Evolutionary conservation across 1,140 invertebrate genomes (phyloP).

Genomic region (Nymphalis io): DNA sequence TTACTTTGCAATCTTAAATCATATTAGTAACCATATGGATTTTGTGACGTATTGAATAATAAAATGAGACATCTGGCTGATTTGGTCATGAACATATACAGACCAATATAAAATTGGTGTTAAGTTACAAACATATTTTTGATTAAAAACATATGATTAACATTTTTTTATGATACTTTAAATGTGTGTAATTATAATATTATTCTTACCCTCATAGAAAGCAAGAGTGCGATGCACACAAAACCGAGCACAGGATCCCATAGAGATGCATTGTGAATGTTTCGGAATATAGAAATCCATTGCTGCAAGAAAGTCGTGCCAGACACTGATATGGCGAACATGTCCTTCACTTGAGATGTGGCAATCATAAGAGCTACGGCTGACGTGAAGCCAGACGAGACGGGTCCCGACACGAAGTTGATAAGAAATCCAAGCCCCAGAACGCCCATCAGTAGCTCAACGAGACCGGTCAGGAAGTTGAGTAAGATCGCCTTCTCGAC

Average conservation of each 20-base stretch:
- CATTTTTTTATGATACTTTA: neutral
- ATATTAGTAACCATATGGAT: too few relatives aligned
- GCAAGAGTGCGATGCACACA: slow-evolving; percentile 86
- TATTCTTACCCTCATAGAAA: slow-evolving; percentile 84
- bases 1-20: neutral
- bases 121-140: neutral
- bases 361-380: slow-evolving; percentile 95
- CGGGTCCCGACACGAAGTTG: slow-evolving; percentile 95
- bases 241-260: slow-evolving; percentile 87
- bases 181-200: neutral
- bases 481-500: slow-evolving; percentile 90
- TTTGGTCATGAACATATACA: neutral
- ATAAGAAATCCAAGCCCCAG: slow-evolving; percentile 95
- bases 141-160: neutral
- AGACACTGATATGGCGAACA: slow-evolving; percentile 89
- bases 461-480: slow-evolving; percentile 88
- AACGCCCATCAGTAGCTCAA: slow-evolving; percentile 92
- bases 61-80: slow-evolving; percentile 7
- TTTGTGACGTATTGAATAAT: neutral
- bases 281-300: slow-evolving; percentile 84
- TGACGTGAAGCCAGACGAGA: slow-evolving; percentile 95
- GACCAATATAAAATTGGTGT: neutral
- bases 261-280: slow-evolving; percentile 82
- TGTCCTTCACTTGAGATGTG: slow-evolving; percentile 92
- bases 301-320: slow-evolving; percentile 88